Conservation (phyloP, 2,888 invertebrate genomes). For the Fabriciana adippe region DNA sequence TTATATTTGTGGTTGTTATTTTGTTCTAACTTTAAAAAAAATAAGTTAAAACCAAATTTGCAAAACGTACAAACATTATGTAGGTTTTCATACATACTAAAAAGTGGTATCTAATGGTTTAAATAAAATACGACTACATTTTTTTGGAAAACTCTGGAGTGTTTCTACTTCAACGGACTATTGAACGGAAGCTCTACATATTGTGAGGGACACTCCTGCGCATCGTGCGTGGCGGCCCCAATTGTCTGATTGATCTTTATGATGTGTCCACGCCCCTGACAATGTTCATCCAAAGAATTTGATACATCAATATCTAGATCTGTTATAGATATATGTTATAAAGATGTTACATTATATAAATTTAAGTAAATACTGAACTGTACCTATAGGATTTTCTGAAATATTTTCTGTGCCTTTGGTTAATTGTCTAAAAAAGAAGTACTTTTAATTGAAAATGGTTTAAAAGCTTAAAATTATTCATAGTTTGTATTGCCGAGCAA, state of each 20-base stretch:
- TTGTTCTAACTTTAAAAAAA: no score
- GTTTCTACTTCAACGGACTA: slow-evolving; percentile 47
- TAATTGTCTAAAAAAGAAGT: no score
- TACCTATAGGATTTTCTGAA: no score
- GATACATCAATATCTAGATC: neutral
- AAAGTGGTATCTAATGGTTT: neutral
- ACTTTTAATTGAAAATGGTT: no score
- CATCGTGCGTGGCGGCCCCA: slow-evolving; percentile 74
- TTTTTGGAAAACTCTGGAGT: slow-evolving; percentile 29
- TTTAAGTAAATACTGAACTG: no score
- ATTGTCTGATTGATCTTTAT: slow-evolving; percentile 81
- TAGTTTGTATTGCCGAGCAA: no score
- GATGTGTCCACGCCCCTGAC: slow-evolving; percentile 66
- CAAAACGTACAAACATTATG: no score
- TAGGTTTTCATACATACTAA: neutral
- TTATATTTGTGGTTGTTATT: no score
- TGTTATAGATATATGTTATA: neutral
- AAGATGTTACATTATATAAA: neutral
- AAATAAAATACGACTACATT: neutral
- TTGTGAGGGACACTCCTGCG: slow-evolving; percentile 75
- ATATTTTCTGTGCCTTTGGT: no score
- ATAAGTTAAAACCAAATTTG: no score
- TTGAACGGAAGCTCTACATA: slow-evolving; percentile 61
- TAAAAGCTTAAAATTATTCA: no score
- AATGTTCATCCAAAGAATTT: slow-evolving; percentile 52